These are phyloP conservation scores for Liopterus haemorrhoidalis DNA, from an alignment of 2,888 invertebrate species.

Conservation along the genomic window DNA sequence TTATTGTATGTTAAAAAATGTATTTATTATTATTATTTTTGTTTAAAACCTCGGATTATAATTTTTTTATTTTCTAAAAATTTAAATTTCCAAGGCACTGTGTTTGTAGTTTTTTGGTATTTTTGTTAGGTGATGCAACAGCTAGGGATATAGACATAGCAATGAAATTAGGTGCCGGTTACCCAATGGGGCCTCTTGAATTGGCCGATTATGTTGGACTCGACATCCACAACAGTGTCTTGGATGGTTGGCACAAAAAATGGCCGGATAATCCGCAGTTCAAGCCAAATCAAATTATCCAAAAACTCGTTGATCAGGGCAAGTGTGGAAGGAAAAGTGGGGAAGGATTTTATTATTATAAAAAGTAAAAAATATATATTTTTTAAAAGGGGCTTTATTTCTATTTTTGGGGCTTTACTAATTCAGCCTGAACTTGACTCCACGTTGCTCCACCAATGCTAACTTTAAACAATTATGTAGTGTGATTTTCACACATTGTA, in stretches of 20 bases:
- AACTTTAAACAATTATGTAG: too few relatives aligned
- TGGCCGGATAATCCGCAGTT: slow-evolving; percentile 65
- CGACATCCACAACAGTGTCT: slow-evolving; percentile 70
- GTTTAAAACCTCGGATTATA: too few relatives aligned
- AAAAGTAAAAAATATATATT: slow-evolving; percentile 53
- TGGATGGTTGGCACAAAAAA: slow-evolving; percentile 74
- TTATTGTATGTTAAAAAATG: too few relatives aligned
- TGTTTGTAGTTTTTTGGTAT: too few relatives aligned
- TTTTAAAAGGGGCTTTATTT: too few relatives aligned
- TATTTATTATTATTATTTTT: too few relatives aligned
- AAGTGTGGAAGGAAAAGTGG: slow-evolving; percentile 75
- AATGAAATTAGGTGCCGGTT: slow-evolving; percentile 84
- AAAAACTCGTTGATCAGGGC: slow-evolving; percentile 68
- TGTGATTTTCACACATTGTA: too few relatives aligned
- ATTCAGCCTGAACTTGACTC: too few relatives aligned
- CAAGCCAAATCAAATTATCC: slow-evolving; percentile 54
- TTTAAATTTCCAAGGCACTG: too few relatives aligned
- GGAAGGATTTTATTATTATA: slow-evolving; percentile 85
- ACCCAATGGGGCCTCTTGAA: slow-evolving; percentile 89
- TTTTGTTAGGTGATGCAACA: slow-evolving; percentile 67
- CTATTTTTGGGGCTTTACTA: too few relatives aligned
- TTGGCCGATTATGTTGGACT: slow-evolving; percentile 77
- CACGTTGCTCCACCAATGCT: too few relatives aligned
- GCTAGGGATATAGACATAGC: slow-evolving; percentile 77
- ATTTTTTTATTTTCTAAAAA: too few relatives aligned